Percentiles rank a stretch among this genome's conserved stretches.
These are phyloP conservation scores for Lepus townsendii DNA, from an alignment of 2,797 vertebrate species.

Conservation along the genomic window DNA sequence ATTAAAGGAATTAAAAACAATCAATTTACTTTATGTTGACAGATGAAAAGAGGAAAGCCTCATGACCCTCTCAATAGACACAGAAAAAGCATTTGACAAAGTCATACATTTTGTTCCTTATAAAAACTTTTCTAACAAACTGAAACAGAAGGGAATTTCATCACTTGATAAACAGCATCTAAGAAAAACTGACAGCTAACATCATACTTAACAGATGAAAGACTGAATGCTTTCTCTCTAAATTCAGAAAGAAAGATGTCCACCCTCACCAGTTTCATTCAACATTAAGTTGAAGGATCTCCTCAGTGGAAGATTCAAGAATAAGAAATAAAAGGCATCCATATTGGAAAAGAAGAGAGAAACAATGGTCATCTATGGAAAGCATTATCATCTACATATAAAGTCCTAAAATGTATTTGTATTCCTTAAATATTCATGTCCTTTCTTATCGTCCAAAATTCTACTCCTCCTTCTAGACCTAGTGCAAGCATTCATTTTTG, in stretches of 20 bases:
- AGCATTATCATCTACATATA: background rate
- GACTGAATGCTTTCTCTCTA: background rate
- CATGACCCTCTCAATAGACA: background rate
- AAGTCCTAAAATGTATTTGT: background rate
- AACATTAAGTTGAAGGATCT: background rate
- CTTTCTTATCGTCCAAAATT: background rate
- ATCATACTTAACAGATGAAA: background rate
- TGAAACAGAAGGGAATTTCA: background rate
- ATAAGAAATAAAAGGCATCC: background rate
- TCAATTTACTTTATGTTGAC: background rate
- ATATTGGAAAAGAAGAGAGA: background rate
- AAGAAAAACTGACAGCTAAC: background rate
- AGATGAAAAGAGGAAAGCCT: conserved; percentile 24
- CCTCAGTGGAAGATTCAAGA: background rate
- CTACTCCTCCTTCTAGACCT: background rate
- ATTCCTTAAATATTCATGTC: background rate
- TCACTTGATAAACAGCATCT: background rate
- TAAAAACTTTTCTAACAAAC: background rate
- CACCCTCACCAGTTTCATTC: background rate
- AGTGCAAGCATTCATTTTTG: background rate
- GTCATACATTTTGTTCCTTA: background rate
- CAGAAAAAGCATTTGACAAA: background rate
- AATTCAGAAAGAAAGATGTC: background rate
- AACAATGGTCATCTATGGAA: background rate
- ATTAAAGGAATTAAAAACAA: background rate